Base-by-base conservation (phyloP, 2,797 vertebrate genomes). In the Psittacula derbiana region DNA sequence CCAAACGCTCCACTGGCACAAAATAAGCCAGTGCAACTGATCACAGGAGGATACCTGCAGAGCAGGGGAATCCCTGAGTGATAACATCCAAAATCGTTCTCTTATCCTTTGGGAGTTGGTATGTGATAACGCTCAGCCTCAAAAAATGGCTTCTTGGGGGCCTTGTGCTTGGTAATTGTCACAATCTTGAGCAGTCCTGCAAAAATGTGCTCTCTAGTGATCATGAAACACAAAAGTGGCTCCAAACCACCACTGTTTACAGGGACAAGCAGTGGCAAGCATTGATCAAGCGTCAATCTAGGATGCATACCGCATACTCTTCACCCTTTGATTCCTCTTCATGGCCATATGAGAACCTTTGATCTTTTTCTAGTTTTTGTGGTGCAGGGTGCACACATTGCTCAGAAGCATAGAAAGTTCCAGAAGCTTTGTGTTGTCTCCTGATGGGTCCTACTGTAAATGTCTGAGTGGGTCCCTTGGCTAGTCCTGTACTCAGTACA, bases 151-250 rank as follows among this genome's bases (percentile, higher is more conserved):
- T 70, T 82, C 15, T 53, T 71, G 64, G 64, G 78, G 64, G 17
- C 4, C 1, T 9, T 8, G 4, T 31, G 23, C 61, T 75, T 53
- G 46, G 58, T 46, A 62, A 61, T 46, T 1, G 0, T 27, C 72
- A 46, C 46, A 49, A 25, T 24, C n/a, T 73, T n/a, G 62, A 81
- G 62, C 24, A 46, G 10, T 71, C 18, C 62, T 70, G 40, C 40
- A 8, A 10, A 60, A 49, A 65, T 69, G 38, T 23, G 13, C 16
- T 44, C n/a, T 38, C 15, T 33, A 19, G 24, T 44, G 10, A 38
- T 57, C 47, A 16, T 0, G 4, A 70, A 83, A 71, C 5, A 19
- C 23, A 40, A 18, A 52, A 49, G 25, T 61, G 25, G 11, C n/a
- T 93, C 71, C 50, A 81, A 55, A 81, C 21, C 16, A 70, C 33